Conservation (phyloP, 92 coral and sea anemone species). For the Diadumene lineata region DNA sequence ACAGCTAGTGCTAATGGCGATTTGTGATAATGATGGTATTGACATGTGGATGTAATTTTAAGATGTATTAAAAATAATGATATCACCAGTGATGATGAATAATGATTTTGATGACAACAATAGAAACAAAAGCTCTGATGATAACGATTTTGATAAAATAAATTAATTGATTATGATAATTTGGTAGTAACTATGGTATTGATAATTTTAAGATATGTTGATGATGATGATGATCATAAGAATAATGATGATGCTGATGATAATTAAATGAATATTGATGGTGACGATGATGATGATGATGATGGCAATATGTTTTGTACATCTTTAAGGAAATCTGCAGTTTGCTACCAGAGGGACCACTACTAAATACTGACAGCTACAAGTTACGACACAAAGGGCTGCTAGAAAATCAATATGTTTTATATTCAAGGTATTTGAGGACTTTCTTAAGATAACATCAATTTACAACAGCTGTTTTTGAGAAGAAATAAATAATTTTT, state of each 20-base stretch:
- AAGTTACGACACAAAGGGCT: constrained; percentile 54
- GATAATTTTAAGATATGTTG: too few relatives aligned
- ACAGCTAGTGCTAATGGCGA: neutral
- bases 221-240: neutral
- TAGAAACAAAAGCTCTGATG: too few relatives aligned
- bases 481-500: too few relatives aligned
- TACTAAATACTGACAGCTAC: constrained; percentile 69
- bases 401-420: constrained; percentile 60
- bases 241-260: neutral
- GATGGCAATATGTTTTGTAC: neutral
- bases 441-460: neutral
- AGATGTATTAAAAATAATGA: too few relatives aligned
- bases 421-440: constrained; percentile 66
- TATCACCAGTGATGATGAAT: too few relatives aligned
- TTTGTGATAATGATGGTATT: neutral
- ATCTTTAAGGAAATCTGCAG: constrained; percentile 46
- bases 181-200: neutral
- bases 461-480: neutral
- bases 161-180: neutral
- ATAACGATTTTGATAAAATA: too few relatives aligned
- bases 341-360: constrained; percentile 76
- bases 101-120: too few relatives aligned
- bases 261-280: neutral
- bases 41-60: too few relatives aligned
- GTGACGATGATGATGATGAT: neutral